Percentiles rank a stretch among this genome's conserved stretches.
Conservation (phyloP, 2,113 vertebrate genomes). For the Tragelaphus buxtoni region DNA sequence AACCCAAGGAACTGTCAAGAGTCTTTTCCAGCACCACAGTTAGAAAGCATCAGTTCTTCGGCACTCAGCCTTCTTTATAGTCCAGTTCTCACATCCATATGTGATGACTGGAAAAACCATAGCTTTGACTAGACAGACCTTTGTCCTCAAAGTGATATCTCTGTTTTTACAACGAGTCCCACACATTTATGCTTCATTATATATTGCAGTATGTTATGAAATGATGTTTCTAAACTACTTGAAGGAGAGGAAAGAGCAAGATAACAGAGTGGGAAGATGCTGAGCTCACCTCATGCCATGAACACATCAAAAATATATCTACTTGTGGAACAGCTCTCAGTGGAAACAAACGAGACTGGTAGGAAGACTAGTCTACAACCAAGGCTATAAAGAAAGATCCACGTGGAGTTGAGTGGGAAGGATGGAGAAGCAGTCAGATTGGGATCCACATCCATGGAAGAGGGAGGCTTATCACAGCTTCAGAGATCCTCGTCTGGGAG, state of each 20-base stretch:
- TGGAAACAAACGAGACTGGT: not conserved
- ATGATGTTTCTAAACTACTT: conserved; percentile 4
- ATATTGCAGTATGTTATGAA: not conserved
- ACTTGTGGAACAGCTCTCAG: not conserved
- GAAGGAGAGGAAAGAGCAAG: not conserved
- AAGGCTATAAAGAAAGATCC: not conserved
- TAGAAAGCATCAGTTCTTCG: not conserved
- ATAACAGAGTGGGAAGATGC: not conserved
- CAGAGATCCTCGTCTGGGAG: not conserved
- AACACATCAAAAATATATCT: not conserved
- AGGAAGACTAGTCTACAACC: not conserved
- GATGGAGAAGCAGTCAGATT: not conserved
- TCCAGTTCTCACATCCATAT: not conserved
- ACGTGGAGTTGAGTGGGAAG: accelerated
- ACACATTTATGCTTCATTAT: not conserved
- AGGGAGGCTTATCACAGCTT: not conserved
- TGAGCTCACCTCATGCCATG: not conserved
- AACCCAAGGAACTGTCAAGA: not conserved
- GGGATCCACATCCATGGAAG: not conserved
- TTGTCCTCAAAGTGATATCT: not conserved
- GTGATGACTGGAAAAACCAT: not conserved
- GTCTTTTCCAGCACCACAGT: not conserved
- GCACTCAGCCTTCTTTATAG: not conserved
- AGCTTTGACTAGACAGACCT: not conserved
- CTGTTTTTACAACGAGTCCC: not conserved